phyloP scores from a whole-genome alignment of 2,113 vertebrate genomes.

The Podarcis raffonei region DNA sequence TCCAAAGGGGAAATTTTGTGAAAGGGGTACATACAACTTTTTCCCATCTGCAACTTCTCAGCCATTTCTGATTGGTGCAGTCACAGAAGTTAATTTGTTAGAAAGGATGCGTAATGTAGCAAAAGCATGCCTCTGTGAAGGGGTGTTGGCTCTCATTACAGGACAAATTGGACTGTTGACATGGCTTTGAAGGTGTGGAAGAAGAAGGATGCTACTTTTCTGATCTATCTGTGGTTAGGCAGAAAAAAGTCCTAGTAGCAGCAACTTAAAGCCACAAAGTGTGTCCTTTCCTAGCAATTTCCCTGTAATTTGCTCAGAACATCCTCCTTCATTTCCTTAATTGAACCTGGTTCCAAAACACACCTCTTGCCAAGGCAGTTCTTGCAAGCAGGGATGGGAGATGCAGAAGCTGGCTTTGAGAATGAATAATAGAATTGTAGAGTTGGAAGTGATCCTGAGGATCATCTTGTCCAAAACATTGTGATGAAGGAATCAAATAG shows the following conservation, averaged over 20 bases:
- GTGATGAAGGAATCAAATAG: no score
- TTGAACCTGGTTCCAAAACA: background rate
- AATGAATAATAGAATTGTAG: background rate
- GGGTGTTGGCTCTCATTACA: background rate
- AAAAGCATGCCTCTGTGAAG: background rate
- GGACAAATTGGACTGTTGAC: background rate
- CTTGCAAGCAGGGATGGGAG: background rate
- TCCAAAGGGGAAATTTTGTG: background rate
- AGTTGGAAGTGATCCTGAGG: no score
- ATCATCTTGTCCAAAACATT: no score
- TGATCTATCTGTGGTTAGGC: background rate
- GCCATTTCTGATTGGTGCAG: background rate
- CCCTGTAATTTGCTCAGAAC: background rate
- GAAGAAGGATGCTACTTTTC: background rate
- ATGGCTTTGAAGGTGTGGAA: background rate
- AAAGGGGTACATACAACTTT: background rate
- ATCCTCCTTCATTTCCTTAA: background rate
- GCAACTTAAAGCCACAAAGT: background rate
- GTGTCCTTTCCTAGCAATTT: background rate
- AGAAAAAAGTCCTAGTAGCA: background rate
- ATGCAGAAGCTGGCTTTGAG: background rate
- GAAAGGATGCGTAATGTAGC: background rate
- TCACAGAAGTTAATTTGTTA: background rate
- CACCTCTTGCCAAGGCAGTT: background rate
- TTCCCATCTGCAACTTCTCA: no score